Evolutionary conservation across 2,113 vertebrate genomes (phyloP).

Genomic region (Microcebus tavaratra): DNA sequence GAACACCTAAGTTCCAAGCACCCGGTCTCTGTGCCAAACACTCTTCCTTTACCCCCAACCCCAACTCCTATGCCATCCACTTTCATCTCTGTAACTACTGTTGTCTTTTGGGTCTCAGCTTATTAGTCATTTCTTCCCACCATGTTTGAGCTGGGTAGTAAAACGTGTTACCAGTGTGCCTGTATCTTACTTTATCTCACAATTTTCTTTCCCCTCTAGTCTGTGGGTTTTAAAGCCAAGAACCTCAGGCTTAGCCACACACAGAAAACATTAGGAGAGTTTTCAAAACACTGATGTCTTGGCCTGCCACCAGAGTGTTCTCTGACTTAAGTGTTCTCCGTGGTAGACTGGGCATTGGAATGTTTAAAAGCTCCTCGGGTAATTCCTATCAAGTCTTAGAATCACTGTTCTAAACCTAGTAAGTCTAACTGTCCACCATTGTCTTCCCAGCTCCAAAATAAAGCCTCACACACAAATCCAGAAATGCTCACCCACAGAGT

Average conservation of each 20-base stretch:
- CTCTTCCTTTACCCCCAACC: not conserved
- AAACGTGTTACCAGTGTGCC: not conserved
- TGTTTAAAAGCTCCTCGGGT: not conserved
- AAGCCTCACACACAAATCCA: not conserved
- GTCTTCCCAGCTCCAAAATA: not conserved
- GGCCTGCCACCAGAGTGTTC: not conserved
- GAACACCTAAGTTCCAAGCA: not conserved
- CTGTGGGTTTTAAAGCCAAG: not conserved
- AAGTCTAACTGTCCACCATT: not conserved
- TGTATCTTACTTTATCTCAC: not conserved
- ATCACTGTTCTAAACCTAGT: not conserved
- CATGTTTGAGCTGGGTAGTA: not conserved
- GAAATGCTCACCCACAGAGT: not conserved
- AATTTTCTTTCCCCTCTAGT: not conserved
- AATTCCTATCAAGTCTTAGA: not conserved
- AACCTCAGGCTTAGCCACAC: not conserved
- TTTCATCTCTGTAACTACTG: not conserved
- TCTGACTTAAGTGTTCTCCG: not conserved
- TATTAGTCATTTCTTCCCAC: not conserved
- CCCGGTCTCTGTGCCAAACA: not conserved
- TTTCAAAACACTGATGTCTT: not conserved
- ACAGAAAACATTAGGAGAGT: not conserved
- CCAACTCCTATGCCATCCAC: not conserved
- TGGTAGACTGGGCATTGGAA: not conserved
- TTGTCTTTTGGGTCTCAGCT: not conserved